Conservation (phyloP, 2,797 vertebrate species). For the Poecilia velifera region DNA sequence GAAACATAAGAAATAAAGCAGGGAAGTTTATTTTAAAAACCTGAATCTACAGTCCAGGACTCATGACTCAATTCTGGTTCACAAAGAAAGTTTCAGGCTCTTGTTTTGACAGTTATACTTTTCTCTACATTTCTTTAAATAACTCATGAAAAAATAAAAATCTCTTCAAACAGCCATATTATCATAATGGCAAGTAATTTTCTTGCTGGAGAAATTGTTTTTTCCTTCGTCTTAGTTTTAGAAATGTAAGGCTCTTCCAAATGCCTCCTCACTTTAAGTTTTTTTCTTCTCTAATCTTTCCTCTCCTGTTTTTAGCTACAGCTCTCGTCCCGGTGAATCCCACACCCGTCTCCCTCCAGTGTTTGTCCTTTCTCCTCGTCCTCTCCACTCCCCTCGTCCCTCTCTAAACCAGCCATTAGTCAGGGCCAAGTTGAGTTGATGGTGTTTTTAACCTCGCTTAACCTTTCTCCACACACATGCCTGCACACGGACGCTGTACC, state of each 20-base stretch:
- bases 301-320: slow-evolving; percentile 13
- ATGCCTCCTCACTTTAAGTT: neutral
- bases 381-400: slow-evolving; percentile 56
- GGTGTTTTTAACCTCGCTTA: slow-evolving; percentile 81
- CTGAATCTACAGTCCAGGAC: neutral
- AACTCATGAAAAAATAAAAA: neutral
- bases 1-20: neutral
- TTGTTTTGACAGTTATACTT: neutral
- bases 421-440: slow-evolving; percentile 82
- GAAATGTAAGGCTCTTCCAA: neutral
- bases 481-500: slow-evolving; percentile 27
- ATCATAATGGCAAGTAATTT: neutral
- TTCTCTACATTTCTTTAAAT: neutral
- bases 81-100: neutral
- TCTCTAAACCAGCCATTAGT: slow-evolving; percentile 78
- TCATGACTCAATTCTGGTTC: neutral
- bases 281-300: slow-evolving; percentile 11
- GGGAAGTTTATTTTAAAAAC: neutral
- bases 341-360: slow-evolving; percentile 36
- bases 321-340: slow-evolving; percentile 58
- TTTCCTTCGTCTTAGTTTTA: no score
- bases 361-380: slow-evolving; percentile 59
- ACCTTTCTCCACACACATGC: slow-evolving; percentile 57
- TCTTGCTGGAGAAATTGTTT: neutral
- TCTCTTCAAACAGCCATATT: neutral